Evolutionary conservation across 2,888 invertebrate genomes (phyloP), one percentile per base, ranked within the genome.

Genomic region (Phaedon cochleariae): DNA sequence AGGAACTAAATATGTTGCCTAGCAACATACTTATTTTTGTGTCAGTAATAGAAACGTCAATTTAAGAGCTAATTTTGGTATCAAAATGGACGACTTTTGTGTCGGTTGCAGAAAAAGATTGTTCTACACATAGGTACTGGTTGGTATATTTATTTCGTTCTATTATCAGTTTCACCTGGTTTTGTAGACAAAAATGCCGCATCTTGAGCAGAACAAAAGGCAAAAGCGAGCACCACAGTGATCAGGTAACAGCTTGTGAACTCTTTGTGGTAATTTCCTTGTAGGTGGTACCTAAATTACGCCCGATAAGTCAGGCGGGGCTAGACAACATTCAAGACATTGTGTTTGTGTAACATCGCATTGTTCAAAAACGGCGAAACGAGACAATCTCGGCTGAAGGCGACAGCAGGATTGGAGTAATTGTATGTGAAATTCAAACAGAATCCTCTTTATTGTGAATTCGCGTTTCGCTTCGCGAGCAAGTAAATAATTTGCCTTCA

Each of bases 391-490:
- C 26, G 34, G 31, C 51, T 26, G 34, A 37, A 41, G 21, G 22
- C 52, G 31, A 52, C 26, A 51, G 52, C 34, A 54, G 54, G 63
- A 55, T 62, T 62, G 62, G 45, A 64, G 65, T 65, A 68, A 70
- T 68, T 66, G 70, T 70, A 70, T 64, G 67, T 70, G 70, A 70
- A 70, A 70, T 68, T 63, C 66, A 66, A 70, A 65, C 70, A 64
- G 62, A 70, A 70, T 70, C 62, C 65, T 58, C 62, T 64, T 70
- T 66, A 68, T 70, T 68, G 66, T 64, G 62, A 62, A 62, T 70
- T 62, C 65, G 37, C 53, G 60, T 65, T 63, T 55, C 58, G 62
- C 70, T 68, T 54, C 59, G 55, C 62, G 62, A 64, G 62, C 68
- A 59, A 64, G 65, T 65, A 64, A 68, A 68, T 70, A 66, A 68